Evolutionary conservation across 2,888 invertebrate genomes (phyloP).

Genomic region (Operophtera brumata): DNA sequence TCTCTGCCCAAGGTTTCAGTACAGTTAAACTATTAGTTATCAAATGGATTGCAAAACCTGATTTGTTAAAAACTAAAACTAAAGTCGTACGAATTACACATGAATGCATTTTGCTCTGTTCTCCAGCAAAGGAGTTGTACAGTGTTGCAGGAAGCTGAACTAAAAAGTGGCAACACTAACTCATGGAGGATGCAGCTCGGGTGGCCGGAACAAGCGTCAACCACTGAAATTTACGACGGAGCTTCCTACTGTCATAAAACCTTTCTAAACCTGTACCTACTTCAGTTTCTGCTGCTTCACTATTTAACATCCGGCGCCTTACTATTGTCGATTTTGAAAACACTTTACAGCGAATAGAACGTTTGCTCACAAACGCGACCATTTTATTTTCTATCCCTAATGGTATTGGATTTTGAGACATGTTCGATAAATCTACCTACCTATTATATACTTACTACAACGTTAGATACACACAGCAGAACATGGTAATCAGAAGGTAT

Average conservation of each 20-base stretch:
- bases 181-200: conserved; percentile 46
- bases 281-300: conserved; percentile 28
- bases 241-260: conserved; percentile 47
- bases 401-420: too few species aligned
- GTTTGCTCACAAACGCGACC: too few species aligned
- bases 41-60: too few species aligned
- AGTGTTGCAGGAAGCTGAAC: conserved; percentile 27
- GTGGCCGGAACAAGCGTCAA: conserved; percentile 57
- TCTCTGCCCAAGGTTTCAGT: too few species aligned
- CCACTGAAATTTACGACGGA: conserved; percentile 60
- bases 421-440: too few species aligned
- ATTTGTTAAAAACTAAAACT: too few species aligned
- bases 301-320: conserved; percentile 27
- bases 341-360: too few species aligned
- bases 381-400: too few species aligned
- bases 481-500: too few species aligned
- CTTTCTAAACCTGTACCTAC: conserved; percentile 34
- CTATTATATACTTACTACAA: too few species aligned
- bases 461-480: too few species aligned
- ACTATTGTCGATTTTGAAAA: conserved; percentile 3
- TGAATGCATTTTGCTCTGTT: conserved; percentile 6
- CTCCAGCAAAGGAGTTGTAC: background rate
- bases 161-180: conserved; percentile 37
- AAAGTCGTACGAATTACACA: background rate
- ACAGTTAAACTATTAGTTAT: too few species aligned